Conservation (phyloP, 2,113 vertebrate species). For the Siniperca knerii region DNA sequence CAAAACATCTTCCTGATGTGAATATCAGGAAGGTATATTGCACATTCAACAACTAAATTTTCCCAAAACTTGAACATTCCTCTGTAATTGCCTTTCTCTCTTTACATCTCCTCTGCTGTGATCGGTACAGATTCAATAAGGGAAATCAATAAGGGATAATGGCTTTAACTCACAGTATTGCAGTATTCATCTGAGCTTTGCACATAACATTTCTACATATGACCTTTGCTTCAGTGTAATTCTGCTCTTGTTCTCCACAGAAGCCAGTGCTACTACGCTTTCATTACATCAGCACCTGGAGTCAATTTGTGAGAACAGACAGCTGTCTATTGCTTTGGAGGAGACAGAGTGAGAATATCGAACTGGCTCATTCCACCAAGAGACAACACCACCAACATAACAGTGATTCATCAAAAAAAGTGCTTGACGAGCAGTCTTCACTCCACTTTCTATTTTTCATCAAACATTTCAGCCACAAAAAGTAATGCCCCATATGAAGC, state of each 20-base stretch:
- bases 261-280: constrained; percentile 34
- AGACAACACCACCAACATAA: constrained; percentile 65
- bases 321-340: constrained; percentile 76
- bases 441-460: constrained; percentile 71
- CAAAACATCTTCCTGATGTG: neutral
- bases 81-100: neutral
- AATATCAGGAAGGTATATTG: constrained; percentile 15
- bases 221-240: constrained; percentile 62
- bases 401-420: constrained; percentile 81
- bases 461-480: constrained; percentile 57
- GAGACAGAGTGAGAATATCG: constrained; percentile 78
- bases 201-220: constrained; percentile 51
- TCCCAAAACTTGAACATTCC: constrained; percentile 11
- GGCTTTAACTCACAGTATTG: constrained; percentile 33
- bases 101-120: constrained; percentile 1
- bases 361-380: constrained; percentile 55
- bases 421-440: constrained; percentile 63
- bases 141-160: constrained; percentile 47
- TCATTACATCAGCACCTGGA: constrained; percentile 71
- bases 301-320: constrained; percentile 75
- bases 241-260: constrained; percentile 35
- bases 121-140: constrained; percentile 21
- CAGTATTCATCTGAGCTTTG: constrained; percentile 20
- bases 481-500: constrained; percentile 21
- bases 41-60: constrained; percentile 5